A percentile compares a stretch with the other conserved stretches of the same genome.
Evolutionary conservation across 2,797 vertebrate genomes (phyloP).

Genomic region (Tangara arthus): DNA sequence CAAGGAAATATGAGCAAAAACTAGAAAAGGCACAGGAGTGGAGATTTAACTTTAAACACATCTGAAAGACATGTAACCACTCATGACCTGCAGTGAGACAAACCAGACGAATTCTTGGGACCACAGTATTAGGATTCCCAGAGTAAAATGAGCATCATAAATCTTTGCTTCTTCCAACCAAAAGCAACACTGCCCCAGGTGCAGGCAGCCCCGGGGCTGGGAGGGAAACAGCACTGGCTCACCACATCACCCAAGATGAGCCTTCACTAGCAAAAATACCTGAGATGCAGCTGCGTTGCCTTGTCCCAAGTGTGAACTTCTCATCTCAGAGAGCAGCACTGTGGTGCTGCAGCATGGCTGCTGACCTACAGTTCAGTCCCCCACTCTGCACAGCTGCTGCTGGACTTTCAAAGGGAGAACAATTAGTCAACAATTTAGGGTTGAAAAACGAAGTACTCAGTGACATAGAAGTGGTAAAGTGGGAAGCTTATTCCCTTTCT

Average conservation of each 20-base stretch:
- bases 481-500: neutral
- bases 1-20: neutral
- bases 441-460: neutral
- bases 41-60: neutral
- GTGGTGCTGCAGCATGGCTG: neutral
- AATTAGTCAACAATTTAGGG: neutral
- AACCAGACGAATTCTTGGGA: neutral
- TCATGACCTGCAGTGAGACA: neutral
- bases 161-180: neutral
- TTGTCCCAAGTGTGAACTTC: neutral
- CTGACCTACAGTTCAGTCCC: neutral
- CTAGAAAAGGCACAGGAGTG: neutral
- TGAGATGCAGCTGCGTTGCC: neutral
- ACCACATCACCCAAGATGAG: rapidly evolving
- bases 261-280: rapidly evolving
- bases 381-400: neutral
- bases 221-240: neutral
- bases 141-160: neutral
- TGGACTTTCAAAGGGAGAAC: neutral
- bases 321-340: neutral
- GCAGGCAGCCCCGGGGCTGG: rapidly evolving
- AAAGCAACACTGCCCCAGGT: neutral
- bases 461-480: neutral
- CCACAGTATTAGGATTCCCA: neutral
- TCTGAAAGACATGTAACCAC: neutral